Percentiles rank a stretch among this genome's conserved stretches.
phyloP scores from a whole-genome alignment of 2,797 vertebrate species.

The Sebastolobus altivelis region DNA sequence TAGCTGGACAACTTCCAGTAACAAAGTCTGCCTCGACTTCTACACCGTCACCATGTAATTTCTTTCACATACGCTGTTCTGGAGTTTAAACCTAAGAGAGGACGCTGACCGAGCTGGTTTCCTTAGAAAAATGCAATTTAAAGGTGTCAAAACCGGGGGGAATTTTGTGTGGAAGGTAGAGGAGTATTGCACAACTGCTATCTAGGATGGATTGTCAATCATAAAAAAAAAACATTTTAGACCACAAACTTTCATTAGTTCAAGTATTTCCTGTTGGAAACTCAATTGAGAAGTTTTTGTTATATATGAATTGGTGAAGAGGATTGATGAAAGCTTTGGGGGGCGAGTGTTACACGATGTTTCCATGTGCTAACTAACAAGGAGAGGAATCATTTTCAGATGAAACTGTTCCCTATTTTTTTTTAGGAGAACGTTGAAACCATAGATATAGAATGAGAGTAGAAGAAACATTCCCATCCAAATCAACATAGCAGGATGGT shows the following conservation, averaged over 20 bases:
- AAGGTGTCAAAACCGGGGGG: conserved; percentile 10
- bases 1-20: conserved; percentile 53
- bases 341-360: not conserved
- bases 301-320: not conserved
- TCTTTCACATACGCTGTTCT: not conserved
- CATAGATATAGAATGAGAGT: not conserved
- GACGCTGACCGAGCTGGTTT: not conserved
- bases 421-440: not conserved
- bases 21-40: conserved; percentile 9
- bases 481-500: not conserved
- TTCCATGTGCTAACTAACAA: not conserved
- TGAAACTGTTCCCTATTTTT: not conserved
- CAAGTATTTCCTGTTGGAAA: not conserved
- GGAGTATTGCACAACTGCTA: not conserved
- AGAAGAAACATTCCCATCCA: too few relatives aligned
- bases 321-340: not conserved
- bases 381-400: not conserved
- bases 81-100: not conserved
- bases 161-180: not conserved
- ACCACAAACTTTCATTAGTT: not conserved
- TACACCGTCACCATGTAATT: not conserved
- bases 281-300: not conserved
- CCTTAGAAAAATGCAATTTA: conserved; percentile 13
- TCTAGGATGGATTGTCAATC: not conserved
- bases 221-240: not conserved